Conservation (phyloP, 2,888 invertebrate species). For the Volucella inflata region DNA sequence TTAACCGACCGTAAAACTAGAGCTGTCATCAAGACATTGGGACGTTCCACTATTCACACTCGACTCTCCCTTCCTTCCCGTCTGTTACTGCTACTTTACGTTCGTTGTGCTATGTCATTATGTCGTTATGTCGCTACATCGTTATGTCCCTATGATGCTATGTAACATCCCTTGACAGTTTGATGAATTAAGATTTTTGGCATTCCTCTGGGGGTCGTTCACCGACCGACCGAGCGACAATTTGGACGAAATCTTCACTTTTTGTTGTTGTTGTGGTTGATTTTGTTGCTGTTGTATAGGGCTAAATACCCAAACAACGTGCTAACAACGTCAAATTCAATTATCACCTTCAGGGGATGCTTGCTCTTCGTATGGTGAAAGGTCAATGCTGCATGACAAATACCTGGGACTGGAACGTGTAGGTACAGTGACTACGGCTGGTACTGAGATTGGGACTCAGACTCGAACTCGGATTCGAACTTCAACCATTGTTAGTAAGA, state of each 20-base stretch:
- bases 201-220: conserved; percentile 63
- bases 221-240: too few relatives aligned
- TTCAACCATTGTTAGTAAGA: conserved; percentile 44
- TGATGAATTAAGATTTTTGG: conserved; percentile 73
- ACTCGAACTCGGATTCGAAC: too few relatives aligned
- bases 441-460: too few relatives aligned
- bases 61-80: too few relatives aligned
- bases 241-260: not conserved
- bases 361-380: conserved; percentile 14
- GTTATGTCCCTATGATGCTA: conserved; percentile 30
- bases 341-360: conserved; percentile 63
- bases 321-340: conserved; percentile 66
- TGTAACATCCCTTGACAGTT: conserved; percentile 67
- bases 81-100: conserved; percentile 57
- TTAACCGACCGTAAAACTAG: conserved; percentile 75
- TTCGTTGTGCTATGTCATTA: not conserved
- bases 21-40: conserved; percentile 64
- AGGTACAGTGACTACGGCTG: too few relatives aligned
- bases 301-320: conserved; percentile 23
- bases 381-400: conserved; percentile 57
- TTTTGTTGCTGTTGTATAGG: too few relatives aligned
- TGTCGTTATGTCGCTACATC: too few relatives aligned
- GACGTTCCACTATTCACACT: conserved; percentile 24
- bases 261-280: too few relatives aligned
- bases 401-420: conserved; percentile 6